Evolutionary conservation across 2,113 vertebrate species (phyloP).

Genomic region (Phainopepla nitens): DNA sequence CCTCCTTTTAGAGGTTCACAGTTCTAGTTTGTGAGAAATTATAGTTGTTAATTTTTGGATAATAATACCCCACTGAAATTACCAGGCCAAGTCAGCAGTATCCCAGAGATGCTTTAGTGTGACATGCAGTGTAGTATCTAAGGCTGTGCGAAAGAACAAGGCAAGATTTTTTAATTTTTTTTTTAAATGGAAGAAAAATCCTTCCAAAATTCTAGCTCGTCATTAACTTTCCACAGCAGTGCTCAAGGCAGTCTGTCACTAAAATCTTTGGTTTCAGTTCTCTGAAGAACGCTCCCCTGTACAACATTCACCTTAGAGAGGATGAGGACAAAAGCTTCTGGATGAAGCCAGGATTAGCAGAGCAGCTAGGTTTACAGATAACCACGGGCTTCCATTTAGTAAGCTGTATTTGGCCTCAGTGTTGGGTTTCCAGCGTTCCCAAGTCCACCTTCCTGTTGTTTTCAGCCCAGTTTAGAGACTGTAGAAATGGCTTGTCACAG

Average conservation of each 20-base stretch:
- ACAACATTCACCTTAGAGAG: background rate
- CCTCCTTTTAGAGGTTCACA: background rate
- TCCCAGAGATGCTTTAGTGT: background rate
- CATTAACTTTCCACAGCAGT: background rate
- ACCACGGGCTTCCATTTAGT: background rate
- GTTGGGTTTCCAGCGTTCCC: background rate
- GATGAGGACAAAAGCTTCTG: background rate
- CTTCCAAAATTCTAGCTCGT: background rate
- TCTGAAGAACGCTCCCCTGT: background rate
- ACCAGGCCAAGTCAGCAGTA: background rate
- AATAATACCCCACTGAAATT: background rate
- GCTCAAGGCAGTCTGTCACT: background rate
- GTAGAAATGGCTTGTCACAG: background rate
- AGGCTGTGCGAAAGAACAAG: background rate
- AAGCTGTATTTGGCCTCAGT: background rate
- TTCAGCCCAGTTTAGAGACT: background rate
- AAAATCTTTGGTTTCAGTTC: background rate
- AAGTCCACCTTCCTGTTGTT: conserved; percentile 21
- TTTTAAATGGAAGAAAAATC: background rate
- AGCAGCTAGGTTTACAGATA: background rate
- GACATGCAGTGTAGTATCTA: background rate
- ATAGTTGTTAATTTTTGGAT: background rate
- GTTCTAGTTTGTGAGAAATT: background rate
- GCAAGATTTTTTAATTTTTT: background rate
- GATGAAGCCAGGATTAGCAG: background rate